Evolutionary conservation across 2,113 vertebrate genomes (phyloP).

Genomic region (Microcebus murinus): DNA sequence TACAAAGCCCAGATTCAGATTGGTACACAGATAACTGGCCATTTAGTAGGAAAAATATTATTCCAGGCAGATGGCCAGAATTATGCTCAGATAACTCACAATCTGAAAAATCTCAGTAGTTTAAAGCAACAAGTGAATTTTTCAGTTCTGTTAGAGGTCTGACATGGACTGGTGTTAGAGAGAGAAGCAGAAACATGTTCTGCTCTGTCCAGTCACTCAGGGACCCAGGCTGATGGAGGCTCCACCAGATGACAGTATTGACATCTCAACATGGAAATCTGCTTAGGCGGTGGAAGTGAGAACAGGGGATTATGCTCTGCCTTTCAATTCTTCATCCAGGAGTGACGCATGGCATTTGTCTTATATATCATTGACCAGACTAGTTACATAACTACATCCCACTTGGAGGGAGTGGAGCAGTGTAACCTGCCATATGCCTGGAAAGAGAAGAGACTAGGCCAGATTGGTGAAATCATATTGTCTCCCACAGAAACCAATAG

Average conservation of each 20-base stretch:
- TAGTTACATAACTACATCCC: not conserved
- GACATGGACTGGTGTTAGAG: not conserved
- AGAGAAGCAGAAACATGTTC: not conserved
- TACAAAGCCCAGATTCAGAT: not conserved
- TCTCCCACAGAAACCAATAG: not conserved
- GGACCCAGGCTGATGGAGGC: fast-evolving
- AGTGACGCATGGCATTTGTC: not conserved
- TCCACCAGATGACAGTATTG: not conserved
- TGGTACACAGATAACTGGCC: not conserved
- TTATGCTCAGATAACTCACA: not conserved
- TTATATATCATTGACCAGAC: not conserved
- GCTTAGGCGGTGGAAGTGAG: not conserved
- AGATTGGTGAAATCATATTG: not conserved
- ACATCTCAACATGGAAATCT: not conserved
- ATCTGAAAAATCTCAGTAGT: not conserved
- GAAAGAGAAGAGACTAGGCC: not conserved
- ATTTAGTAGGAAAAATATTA: not conserved
- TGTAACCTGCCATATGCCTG: not conserved
- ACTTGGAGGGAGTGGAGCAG: not conserved
- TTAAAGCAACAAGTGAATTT: not conserved
- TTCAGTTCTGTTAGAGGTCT: not conserved
- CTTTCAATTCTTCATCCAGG: not conserved
- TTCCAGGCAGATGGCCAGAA: not conserved
- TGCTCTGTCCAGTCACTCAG: not conserved
- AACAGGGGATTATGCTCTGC: not conserved